Percentiles rank a stretch among this genome's conserved stretches.
phyloP scores from a whole-genome alignment of 2,888 invertebrate species.

The Nephrotoma appendiculata region DNA sequence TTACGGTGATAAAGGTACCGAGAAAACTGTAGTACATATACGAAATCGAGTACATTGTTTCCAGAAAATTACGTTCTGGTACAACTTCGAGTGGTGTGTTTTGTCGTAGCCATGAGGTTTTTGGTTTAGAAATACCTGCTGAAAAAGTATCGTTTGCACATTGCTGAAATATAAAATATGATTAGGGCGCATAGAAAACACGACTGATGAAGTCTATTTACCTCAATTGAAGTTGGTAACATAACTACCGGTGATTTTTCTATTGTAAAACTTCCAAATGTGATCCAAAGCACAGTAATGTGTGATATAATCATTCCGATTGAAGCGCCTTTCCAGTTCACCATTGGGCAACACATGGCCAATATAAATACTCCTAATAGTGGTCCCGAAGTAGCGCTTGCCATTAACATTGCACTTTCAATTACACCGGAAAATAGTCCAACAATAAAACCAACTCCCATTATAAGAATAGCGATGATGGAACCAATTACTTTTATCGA shows the following conservation, averaged over 20 bases:
- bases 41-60: conserved; percentile 55
- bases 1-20: conserved; percentile 57
- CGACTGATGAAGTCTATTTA: conserved; percentile 16
- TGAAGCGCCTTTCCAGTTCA: conserved; percentile 74
- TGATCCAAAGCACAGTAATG: conserved; percentile 58
- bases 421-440: conserved; percentile 66
- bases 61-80: conserved; percentile 21
- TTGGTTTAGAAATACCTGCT: conserved; percentile 37
- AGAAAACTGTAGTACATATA: conserved; percentile 81
- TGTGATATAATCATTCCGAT: conserved; percentile 65
- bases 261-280: conserved; percentile 51
- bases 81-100: conserved; percentile 11
- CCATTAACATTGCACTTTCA: conserved; percentile 68
- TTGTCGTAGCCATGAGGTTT: conserved; percentile 28
- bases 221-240: conserved; percentile 48
- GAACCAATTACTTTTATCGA: conserved; percentile 50
- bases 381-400: conserved; percentile 74
- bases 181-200: not conserved
- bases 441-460: conserved; percentile 64
- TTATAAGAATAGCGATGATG: conserved; percentile 56
- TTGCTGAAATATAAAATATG: conserved; percentile 23
- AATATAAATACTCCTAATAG: conserved; percentile 69
- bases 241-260: conserved; percentile 40
- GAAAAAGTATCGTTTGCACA: conserved; percentile 50
- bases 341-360: conserved; percentile 68